A percentile compares a stretch with the other conserved stretches of the same genome.
phyloP scores from a whole-genome alignment of 2,888 invertebrate species.

The Drosophila picticornis region DNA sequence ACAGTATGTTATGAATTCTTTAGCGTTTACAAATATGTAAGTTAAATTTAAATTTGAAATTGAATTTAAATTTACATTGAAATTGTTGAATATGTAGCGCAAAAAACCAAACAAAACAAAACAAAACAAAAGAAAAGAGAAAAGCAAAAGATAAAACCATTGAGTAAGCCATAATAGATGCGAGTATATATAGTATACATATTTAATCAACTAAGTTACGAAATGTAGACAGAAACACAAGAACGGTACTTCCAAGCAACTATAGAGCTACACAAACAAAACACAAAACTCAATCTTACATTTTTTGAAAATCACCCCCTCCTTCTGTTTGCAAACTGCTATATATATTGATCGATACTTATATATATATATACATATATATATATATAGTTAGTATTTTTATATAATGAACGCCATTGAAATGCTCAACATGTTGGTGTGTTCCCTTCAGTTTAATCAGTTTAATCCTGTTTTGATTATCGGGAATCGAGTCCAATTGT shows the following conservation, averaged over 20 bases:
- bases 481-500: constrained; percentile 1
- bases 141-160: constrained; percentile 8
- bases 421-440: constrained; percentile 6
- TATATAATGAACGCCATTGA: not conserved
- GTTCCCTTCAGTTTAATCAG: not conserved
- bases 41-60: constrained; percentile 59
- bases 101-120: constrained; percentile 22
- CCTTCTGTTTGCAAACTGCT: constrained; percentile 12
- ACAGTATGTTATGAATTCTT: constrained; percentile 66
- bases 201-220: constrained; percentile 70
- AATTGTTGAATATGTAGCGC: constrained; percentile 77
- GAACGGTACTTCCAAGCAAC: constrained; percentile 78
- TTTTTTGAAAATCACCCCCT: constrained; percentile 21
- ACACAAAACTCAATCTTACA: constrained; percentile 23
- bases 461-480: not conserved
- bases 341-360: constrained; percentile 1
- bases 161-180: constrained; percentile 33
- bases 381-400: not conserved
- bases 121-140: constrained; percentile 12
- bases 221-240: constrained; percentile 44
- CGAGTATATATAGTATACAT: constrained; percentile 36
- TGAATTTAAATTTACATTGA: constrained; percentile 60
- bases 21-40: constrained; percentile 71
- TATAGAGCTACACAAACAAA: constrained; percentile 68
- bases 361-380: constrained; percentile 6